phyloP scores from a whole-genome alignment of 2,888 invertebrate genomes.

The Ommatoiulus sabulosus region DNA sequence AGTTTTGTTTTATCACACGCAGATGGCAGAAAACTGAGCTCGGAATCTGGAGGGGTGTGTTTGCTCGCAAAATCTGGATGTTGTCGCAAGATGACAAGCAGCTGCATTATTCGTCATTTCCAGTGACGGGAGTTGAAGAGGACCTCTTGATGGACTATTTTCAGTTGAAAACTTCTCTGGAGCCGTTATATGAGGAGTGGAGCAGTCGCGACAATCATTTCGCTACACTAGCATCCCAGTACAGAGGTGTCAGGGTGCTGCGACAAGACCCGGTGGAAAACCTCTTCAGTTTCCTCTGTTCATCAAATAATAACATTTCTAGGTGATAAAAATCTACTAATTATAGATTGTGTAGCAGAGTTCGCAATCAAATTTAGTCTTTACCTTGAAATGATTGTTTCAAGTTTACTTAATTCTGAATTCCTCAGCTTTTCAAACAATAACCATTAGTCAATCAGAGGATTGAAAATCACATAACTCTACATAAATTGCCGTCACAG shows the following conservation, averaged over 20 bases:
- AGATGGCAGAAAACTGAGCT: slow-evolving; percentile 44
- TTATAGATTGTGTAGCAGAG: neutral
- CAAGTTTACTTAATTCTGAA: too few species aligned
- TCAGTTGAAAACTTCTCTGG: slow-evolving; percentile 78
- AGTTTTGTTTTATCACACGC: neutral
- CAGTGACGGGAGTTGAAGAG: slow-evolving; percentile 63
- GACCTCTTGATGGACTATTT: slow-evolving; percentile 78
- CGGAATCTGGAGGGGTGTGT: slow-evolving; percentile 48
- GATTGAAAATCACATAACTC: too few species aligned
- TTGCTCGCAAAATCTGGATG: slow-evolving; percentile 48
- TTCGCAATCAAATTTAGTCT: too few species aligned
- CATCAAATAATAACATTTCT: slow-evolving; percentile 95
- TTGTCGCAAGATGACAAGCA: slow-evolving; percentile 71
- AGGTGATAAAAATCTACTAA: slow-evolving; percentile 71
- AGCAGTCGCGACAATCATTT: slow-evolving; percentile 80
- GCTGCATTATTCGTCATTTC: slow-evolving; percentile 74
- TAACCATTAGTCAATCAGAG: neutral
- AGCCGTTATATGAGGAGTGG: slow-evolving; percentile 82
- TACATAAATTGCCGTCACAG: too few species aligned
- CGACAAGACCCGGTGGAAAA: slow-evolving; percentile 93
- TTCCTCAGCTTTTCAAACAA: too few species aligned
- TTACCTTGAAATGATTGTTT: too few species aligned
- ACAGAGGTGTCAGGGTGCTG: slow-evolving; percentile 89
- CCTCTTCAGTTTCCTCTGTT: slow-evolving; percentile 95
- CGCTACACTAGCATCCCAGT: slow-evolving; percentile 73